phyloP scores from a whole-genome alignment of 2,888 invertebrate genomes.

The Physocephala rufipes region DNA sequence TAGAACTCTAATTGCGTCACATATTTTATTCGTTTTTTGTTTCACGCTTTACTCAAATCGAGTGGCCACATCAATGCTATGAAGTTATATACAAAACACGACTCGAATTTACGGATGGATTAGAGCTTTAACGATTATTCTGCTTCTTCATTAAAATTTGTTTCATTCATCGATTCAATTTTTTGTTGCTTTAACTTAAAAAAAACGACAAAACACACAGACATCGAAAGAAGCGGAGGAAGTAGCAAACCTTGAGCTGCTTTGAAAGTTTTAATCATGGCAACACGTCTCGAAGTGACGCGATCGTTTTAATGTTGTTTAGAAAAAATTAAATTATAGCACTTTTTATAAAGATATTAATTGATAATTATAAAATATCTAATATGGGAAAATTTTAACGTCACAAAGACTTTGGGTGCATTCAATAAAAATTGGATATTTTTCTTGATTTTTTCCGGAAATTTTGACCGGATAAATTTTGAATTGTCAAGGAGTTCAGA shows the following conservation, averaged over 20 bases:
- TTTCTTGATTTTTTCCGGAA: no score
- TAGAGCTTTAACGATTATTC: background rate
- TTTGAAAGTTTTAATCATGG: constrained; percentile 4
- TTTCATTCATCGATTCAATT: background rate
- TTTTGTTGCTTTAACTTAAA: background rate
- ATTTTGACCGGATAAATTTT: no score
- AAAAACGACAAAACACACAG: background rate
- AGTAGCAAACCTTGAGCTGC: constrained; percentile 28
- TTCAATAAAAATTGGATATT: no score
- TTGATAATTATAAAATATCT: constrained; percentile 13
- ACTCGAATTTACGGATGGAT: no score
- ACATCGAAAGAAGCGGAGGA: constrained; percentile 17
- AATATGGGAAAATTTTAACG: no score
- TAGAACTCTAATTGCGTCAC: no score
- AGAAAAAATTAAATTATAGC: constrained; percentile 1
- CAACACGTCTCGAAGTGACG: background rate
- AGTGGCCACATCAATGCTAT: no score
- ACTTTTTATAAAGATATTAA: background rate
- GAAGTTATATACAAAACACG: no score
- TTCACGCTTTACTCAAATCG: background rate
- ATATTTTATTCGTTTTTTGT: background rate
- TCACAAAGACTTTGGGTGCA: no score
- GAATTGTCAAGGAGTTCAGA: no score
- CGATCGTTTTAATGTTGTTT: no score
- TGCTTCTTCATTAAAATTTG: constrained; percentile 1